Base-by-base conservation (phyloP, 2,888 invertebrate species). In the Sesamia inferens region DNA sequence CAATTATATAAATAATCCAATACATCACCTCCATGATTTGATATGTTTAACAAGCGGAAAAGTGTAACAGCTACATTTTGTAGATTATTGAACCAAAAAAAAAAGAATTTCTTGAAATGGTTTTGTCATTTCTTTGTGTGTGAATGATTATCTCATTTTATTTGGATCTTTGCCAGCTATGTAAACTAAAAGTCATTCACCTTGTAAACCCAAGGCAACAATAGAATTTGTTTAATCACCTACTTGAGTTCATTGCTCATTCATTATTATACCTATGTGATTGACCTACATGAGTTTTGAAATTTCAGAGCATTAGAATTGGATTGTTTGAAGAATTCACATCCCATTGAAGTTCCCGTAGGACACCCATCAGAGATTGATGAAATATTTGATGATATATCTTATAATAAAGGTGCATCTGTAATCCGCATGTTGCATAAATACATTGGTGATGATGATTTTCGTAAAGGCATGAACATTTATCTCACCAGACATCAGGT, bases 351-450 rank as follows among this genome's bases (percentile, higher is more conserved):
- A 96, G 99, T 99, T 68, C 98, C 98, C 19, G 99, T 99, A 0
- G 98, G 98, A 0, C 98, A 99, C 95, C 99, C 99, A 0, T 97
- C 98, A 13, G 99, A 99, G 94, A 98, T 99, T 75, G 99, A 99
- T 94, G 99, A 99, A 94, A 99, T 99, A 85, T 99, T 99, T 96
- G 99, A 99, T 96, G 98, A 98, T 87, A 99, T 99, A 88, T 99
- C 99, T 54, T 99, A 99, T 94, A 98, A 98, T 90, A 99, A 99
- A 93, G 99, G 99, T 7, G 99, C 99, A 3, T 99, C 98, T 68
- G 98, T 99, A 11, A 99, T 99, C 81, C 97, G 99, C 82, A 99
- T 99, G 99, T 95, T 99, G 81, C 99, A 99, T 91, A 97, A 97
- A 89, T 99, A 98, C 90, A 98, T 99, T 89, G 99, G 99, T 19